Evolutionary conservation across 2,888 invertebrate species (phyloP).

Genomic region (Trichopoda pennipes): DNA sequence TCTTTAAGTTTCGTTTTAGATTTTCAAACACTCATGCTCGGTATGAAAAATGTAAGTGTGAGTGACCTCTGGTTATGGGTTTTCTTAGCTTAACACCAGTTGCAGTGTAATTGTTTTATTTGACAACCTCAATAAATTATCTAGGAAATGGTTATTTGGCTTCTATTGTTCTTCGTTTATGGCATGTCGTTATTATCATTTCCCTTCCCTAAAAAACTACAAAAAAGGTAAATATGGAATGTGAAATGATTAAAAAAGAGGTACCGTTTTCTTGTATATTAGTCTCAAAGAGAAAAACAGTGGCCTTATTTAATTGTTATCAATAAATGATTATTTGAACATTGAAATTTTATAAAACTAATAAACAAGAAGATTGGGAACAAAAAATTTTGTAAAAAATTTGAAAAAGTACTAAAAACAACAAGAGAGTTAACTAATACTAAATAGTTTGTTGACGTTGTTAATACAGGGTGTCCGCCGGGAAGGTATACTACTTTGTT

Average conservation of each 20-base stretch:
- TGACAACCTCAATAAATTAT: conserved; percentile 78
- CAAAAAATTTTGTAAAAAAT: no score
- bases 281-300: conserved; percentile 29
- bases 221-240: conserved; percentile 25
- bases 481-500: no score
- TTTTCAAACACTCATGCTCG: conserved; percentile 17
- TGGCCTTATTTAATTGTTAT: conserved; percentile 51
- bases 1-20: neutral
- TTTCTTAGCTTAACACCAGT: conserved; percentile 75
- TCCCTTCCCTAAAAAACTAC: conserved; percentile 10
- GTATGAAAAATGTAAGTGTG: conserved; percentile 58
- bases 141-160: conserved; percentile 71
- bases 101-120: conserved; percentile 77
- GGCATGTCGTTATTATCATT: conserved; percentile 3
- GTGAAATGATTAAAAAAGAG: conserved; percentile 48
- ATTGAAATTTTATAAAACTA: neutral
- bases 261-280: conserved; percentile 51
- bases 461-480: no score
- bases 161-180: conserved; percentile 51
- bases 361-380: no score
- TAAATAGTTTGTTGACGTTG: no score
- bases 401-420: no score
- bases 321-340: conserved; percentile 38
- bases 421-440: no score
- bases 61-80: conserved; percentile 73